Evolutionary conservation across 2,113 vertebrate genomes (phyloP).

Genomic region (Speoplatyrhinus poulsoni): DNA sequence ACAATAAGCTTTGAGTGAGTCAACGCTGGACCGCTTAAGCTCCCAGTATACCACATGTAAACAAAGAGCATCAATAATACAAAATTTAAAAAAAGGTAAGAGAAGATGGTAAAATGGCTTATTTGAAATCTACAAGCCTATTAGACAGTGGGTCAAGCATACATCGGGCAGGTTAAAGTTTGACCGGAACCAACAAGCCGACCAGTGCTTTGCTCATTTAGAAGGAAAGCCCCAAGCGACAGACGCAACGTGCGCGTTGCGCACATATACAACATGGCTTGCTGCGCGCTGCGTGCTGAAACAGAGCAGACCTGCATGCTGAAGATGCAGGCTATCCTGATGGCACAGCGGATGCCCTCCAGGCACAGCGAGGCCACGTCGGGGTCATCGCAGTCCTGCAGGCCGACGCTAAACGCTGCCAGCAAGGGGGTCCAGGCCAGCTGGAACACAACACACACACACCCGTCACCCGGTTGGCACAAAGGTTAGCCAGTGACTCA

Average conservation of each 20-base stretch:
- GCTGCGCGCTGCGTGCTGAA: background rate
- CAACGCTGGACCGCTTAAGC: too few relatives aligned
- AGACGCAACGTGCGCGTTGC: background rate
- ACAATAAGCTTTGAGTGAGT: too few relatives aligned
- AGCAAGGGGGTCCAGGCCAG: constrained; percentile 93
- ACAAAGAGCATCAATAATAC: background rate
- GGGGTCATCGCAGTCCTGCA: constrained; percentile 96
- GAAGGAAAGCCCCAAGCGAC: background rate
- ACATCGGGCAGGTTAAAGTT: background rate
- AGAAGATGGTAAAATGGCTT: background rate
- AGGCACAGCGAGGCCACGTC: constrained; percentile 93
- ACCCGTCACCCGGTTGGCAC: background rate
- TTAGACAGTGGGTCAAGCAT: background rate
- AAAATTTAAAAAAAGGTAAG: background rate
- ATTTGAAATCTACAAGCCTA: background rate
- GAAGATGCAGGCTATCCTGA: constrained; percentile 95
- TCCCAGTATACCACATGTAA: background rate
- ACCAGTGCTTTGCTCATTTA: background rate
- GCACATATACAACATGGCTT: background rate
- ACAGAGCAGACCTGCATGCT: constrained; percentile 88
- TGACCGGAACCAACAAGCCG: background rate
- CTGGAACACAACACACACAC: constrained; percentile 66
- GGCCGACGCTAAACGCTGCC: constrained; percentile 93
- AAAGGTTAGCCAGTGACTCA: too few relatives aligned
- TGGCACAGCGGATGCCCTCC: constrained; percentile 95